A percentile compares a stretch with the other conserved stretches of the same genome.
These are phyloP conservation scores for Sphaeridia pumilis DNA, from an alignment of 2,888 invertebrate genomes.

Conservation along the genomic window DNA sequence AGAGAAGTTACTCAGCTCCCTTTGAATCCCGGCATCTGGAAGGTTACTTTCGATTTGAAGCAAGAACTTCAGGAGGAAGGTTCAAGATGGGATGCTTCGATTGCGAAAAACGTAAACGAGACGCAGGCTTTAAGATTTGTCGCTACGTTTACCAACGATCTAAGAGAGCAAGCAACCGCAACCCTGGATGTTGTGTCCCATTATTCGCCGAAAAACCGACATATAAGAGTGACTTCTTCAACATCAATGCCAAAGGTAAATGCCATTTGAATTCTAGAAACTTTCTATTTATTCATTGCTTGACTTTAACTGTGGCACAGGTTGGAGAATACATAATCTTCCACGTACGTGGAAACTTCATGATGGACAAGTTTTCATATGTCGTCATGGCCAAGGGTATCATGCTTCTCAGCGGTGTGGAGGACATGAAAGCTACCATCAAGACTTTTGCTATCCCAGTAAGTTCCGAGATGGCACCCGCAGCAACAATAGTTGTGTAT, in stretches of 20 bases:
- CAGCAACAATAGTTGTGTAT: conserved; percentile 80
- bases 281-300: neutral
- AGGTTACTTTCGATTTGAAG: conserved; percentile 56
- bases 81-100: conserved; percentile 42
- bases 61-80: conserved; percentile 22
- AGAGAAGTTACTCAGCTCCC: conserved; percentile 52
- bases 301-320: conserved; percentile 40
- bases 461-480: conserved; percentile 84
- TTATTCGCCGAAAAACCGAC: conserved; percentile 67
- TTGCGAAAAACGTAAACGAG: conserved; percentile 53
- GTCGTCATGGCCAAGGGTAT: conserved; percentile 86
- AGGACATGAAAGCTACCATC: conserved; percentile 65
- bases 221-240: conserved; percentile 73
- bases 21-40: conserved; percentile 65
- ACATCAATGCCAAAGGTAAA: conserved; percentile 61
- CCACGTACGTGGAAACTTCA: conserved; percentile 84
- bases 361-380: conserved; percentile 77
- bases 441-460: conserved; percentile 70
- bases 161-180: conserved; percentile 50
- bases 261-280: neutral
- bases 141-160: conserved; percentile 48
- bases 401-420: conserved; percentile 69
- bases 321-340: conserved; percentile 91
- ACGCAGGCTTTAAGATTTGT: conserved; percentile 55
- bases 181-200: conserved; percentile 64